Evolutionary conservation across 2,888 invertebrate genomes (phyloP), one percentile per base, ranked within the genome.

Genomic region (Platycheirus rosarum): DNA sequence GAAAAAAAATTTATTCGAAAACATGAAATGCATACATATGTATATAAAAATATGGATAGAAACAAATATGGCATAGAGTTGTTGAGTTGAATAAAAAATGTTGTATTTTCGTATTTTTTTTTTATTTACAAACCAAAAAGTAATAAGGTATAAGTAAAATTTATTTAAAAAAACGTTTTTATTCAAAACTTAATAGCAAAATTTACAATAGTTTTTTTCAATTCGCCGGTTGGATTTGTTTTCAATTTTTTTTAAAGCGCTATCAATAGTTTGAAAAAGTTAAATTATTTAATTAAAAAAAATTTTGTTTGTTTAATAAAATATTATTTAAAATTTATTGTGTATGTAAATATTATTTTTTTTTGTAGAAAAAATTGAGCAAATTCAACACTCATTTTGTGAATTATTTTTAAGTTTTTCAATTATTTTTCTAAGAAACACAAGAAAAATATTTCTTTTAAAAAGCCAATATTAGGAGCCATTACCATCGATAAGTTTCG

Each of bases 401-500:
- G 32, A 7, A 20, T 55, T 69, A 49, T 84, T 84, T 65, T 80
- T 84, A 71, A 42, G 75, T 85, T 68, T 7, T 51, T 74, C n/a
- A n/a, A n/a, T 84, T 75, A 23, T 60, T 79, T 68, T 35, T 66
- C 16, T 14, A 42, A 78, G 69, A 57, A 84, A 78, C 69, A 66
- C 63, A 77, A 84, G 71, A 78, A 73, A 84, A 78, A 78, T 78
- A 68, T 79, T 84, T 8, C 8, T 7, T 86, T 85, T 86, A 87
- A 87, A 88, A 86, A 88, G 89, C 89, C 89, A 90, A 89, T 89
- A 90, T 89, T 88, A 90, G 91, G 90, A 90, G 91, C 90, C 91
- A 89, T 89, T 89, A 88, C 88, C 89, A 90, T 90, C 90, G 89
- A 90, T 91, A 91, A 90, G 91, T 90, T 90, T 91, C 91, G 91